Conservation (phyloP, 2,888 invertebrate species). For the Polymixis lichenea region DNA sequence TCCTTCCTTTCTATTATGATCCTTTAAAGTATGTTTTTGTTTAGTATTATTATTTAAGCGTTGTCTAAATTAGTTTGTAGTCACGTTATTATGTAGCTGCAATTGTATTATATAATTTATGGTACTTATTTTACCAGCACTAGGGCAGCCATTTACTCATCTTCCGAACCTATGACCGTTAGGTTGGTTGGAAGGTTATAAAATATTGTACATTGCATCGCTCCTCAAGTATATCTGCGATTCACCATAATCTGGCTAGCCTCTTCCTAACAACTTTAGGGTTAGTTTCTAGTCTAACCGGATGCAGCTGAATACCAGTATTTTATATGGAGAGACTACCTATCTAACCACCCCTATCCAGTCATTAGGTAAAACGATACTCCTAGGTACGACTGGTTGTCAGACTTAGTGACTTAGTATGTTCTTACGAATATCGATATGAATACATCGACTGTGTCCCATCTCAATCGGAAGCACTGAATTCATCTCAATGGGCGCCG, state of each 20-base stretch:
- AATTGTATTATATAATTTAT: not conserved
- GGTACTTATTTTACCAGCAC: not conserved
- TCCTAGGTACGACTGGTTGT: not conserved
- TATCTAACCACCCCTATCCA: not conserved
- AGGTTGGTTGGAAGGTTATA: not conserved
- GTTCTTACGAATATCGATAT: conserved; percentile 10
- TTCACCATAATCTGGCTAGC: not conserved
- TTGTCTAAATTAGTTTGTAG: not conserved
- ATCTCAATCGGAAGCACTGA: conserved; percentile 77
- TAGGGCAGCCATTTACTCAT: not conserved
- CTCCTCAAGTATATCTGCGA: not conserved
- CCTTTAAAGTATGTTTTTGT: not conserved
- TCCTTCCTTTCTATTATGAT: not conserved
- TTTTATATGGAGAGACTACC: not conserved
- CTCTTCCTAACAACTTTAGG: not conserved
- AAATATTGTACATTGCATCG: not conserved
- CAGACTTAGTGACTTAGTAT: not conserved
- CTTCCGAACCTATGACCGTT: not conserved
- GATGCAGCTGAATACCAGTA: not conserved
- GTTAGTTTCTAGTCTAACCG: not conserved
- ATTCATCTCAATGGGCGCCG: conserved; percentile 74
- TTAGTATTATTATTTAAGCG: not conserved
- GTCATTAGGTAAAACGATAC: not conserved
- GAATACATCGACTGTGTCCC: conserved; percentile 34
- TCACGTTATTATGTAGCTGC: not conserved